These are phyloP conservation scores for Drosophila algonquin DNA, from an alignment of 2,888 invertebrate species.

Conservation along the genomic window DNA sequence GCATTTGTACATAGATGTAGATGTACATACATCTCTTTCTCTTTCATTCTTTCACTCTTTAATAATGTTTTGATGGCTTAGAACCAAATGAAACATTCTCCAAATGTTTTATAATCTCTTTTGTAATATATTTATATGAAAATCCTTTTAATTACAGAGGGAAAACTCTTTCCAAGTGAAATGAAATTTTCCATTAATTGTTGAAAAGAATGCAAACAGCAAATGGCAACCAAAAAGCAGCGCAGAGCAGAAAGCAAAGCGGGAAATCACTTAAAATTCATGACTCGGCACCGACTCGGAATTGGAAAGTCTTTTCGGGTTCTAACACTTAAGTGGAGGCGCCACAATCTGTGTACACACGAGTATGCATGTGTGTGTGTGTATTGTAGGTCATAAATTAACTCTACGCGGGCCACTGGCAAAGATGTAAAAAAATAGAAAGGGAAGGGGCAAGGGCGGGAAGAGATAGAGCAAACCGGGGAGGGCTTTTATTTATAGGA, in stretches of 20 bases:
- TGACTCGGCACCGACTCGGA: constrained; percentile 48
- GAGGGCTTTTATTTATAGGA: constrained; percentile 59
- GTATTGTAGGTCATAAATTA: constrained; percentile 67
- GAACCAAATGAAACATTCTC: not conserved
- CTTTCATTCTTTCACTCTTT: no score
- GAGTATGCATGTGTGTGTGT: constrained; percentile 6
- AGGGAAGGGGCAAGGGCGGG: not conserved
- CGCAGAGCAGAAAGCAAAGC: constrained; percentile 13
- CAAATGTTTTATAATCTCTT: constrained; percentile 10
- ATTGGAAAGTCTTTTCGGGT: constrained; percentile 35
- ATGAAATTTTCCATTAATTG: constrained; percentile 56
- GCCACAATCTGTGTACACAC: constrained; percentile 32
- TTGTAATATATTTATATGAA: constrained; percentile 40
- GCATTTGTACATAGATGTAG: constrained; percentile 7
- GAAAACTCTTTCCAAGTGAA: constrained; percentile 32
- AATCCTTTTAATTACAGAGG: constrained; percentile 33
- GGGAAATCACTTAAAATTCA: constrained; percentile 71
- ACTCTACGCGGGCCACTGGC: constrained; percentile 46
- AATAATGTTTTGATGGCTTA: not conserved
- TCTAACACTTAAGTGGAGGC: constrained; percentile 58
- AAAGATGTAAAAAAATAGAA: constrained; percentile 2
- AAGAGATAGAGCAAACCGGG: constrained; percentile 24
- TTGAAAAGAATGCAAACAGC: constrained; percentile 39
- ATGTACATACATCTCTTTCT: no score
- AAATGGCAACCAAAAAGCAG: constrained; percentile 7